These are phyloP conservation scores for Alces alces DNA, from an alignment of 2,113 vertebrate species.

Conservation along the genomic window DNA sequence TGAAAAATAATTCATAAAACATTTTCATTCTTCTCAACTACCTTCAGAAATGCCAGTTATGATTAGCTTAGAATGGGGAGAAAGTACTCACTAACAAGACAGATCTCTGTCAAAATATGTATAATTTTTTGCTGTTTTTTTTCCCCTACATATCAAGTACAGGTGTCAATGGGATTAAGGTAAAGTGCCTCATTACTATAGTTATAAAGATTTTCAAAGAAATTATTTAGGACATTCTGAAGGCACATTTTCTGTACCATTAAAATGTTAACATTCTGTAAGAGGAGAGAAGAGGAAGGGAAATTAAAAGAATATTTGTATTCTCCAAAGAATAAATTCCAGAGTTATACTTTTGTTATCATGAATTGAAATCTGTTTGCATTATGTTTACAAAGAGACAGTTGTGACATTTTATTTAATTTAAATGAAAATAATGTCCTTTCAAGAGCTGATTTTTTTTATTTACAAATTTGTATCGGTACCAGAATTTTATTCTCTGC, in stretches of 20 bases:
- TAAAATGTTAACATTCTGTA: neutral
- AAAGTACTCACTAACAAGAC: neutral
- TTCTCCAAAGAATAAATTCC: neutral
- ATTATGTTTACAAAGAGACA: neutral
- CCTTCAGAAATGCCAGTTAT: neutral
- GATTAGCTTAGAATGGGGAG: neutral
- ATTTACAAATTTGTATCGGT: conserved; percentile 21
- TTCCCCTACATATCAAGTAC: neutral
- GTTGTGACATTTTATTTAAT: conserved; percentile 60
- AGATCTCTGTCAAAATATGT: neutral
- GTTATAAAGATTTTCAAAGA: neutral
- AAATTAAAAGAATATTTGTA: neutral
- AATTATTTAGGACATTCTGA: neutral
- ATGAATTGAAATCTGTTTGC: conserved; percentile 41
- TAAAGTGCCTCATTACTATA: neutral
- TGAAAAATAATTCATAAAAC: neutral
- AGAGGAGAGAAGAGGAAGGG: neutral
- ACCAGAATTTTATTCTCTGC: conserved; percentile 19
- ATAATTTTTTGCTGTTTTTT: neutral
- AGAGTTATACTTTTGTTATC: neutral
- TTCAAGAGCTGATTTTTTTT: conserved; percentile 37
- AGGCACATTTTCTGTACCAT: neutral
- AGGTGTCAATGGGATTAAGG: neutral
- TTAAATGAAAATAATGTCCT: neutral
- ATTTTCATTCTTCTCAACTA: neutral